Conservation (phyloP, 2,113 vertebrate species). For the Planiliza haematocheilus region DNA sequence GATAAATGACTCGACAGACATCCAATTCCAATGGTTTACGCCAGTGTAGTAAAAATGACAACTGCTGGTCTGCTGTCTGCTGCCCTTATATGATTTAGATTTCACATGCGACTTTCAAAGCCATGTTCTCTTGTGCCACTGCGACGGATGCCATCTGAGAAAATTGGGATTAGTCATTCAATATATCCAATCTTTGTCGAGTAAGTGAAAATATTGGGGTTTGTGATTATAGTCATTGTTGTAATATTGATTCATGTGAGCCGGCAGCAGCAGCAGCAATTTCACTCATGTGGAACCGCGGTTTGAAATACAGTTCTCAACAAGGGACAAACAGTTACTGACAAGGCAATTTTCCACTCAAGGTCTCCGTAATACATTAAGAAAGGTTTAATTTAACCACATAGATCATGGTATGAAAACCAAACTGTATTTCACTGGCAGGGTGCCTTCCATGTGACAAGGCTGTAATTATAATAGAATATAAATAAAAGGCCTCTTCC, state of each 20-base stretch:
- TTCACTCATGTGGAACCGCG: constrained; percentile 57
- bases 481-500: constrained; percentile 56
- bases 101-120: constrained; percentile 44
- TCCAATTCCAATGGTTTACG: constrained; percentile 73
- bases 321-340: constrained; percentile 71
- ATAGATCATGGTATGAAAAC: constrained; percentile 53
- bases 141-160: constrained; percentile 28
- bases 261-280: constrained; percentile 34
- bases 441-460: constrained; percentile 47
- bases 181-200: constrained; percentile 52
- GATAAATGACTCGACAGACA: constrained; percentile 65
- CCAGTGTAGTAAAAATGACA: constrained; percentile 65
- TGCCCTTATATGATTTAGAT: constrained; percentile 50
- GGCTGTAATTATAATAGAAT: constrained; percentile 56
- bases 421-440: constrained; percentile 34
- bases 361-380: constrained; percentile 68
- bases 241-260: constrained; percentile 60
- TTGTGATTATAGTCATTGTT: constrained; percentile 65
- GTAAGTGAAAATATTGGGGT: constrained; percentile 58
- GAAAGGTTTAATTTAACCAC: constrained; percentile 46
- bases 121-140: constrained; percentile 17
- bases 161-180: constrained; percentile 41
- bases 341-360: constrained; percentile 74
- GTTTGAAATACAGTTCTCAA: constrained; percentile 66
- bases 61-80: constrained; percentile 42